A percentile compares a stretch with the other conserved stretches of the same genome.
phyloP scores from a whole-genome alignment of 2,888 invertebrate genomes.

The Camponotus fellah region DNA sequence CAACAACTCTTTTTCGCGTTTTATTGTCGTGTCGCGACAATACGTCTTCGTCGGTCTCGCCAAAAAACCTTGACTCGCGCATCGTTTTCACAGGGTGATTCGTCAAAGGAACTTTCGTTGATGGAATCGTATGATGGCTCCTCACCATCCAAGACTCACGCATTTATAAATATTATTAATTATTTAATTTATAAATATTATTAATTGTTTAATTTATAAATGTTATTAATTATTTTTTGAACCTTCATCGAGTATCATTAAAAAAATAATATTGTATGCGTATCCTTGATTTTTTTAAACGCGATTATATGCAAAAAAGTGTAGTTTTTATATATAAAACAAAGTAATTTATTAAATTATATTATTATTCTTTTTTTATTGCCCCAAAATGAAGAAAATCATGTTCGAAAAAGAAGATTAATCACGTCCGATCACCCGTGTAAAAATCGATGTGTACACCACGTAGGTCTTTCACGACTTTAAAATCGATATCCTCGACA shows the following conservation, averaged over 20 bases:
- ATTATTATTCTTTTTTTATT: too few relatives aligned
- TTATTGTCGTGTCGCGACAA: constrained; percentile 51
- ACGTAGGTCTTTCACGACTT: constrained; percentile 50
- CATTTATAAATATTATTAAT: too few relatives aligned
- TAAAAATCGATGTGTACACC: constrained; percentile 62
- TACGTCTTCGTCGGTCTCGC: constrained; percentile 41
- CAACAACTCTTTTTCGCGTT: constrained; percentile 24
- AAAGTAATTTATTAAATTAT: too few relatives aligned
- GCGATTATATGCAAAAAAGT: too few relatives aligned
- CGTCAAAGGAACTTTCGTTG: neutral
- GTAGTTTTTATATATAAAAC: too few relatives aligned
- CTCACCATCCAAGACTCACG: too few relatives aligned
- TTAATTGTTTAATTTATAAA: too few relatives aligned
- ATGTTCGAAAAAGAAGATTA: neutral
- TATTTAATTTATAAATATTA: too few relatives aligned
- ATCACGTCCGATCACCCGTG: constrained; percentile 32
- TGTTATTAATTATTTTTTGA: too few relatives aligned
- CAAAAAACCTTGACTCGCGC: constrained; percentile 26
- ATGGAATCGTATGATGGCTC: too few relatives aligned
- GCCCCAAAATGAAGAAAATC: neutral
- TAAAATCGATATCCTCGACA: constrained; percentile 49
- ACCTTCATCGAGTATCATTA: neutral
- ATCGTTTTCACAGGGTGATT: constrained; percentile 47
- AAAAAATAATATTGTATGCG: neutral
- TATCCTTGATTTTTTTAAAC: too few relatives aligned